These are phyloP conservation scores for Tyto alba DNA, from an alignment of 2,113 vertebrate species.

Conservation along the genomic window DNA sequence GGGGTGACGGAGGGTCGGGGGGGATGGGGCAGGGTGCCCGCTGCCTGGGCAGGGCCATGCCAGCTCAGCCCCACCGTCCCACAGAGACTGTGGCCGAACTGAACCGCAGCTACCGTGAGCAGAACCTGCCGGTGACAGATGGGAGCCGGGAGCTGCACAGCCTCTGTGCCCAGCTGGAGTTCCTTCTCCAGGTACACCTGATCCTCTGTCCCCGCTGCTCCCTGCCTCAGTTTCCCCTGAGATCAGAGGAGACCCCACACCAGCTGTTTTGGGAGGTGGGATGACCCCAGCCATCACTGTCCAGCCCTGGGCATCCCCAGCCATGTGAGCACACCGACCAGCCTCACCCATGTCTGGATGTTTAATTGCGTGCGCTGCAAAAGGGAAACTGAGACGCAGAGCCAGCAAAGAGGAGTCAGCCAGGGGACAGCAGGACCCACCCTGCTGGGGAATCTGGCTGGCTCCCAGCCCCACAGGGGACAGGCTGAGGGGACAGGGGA, in stretches of 20 bases:
- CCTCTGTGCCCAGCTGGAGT: constrained; percentile 74
- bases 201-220: background rate
- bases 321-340: fast-evolving
- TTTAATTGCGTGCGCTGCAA: background rate
- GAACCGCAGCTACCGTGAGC: constrained; percentile 21
- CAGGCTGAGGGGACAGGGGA: background rate
- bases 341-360: fast-evolving
- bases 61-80: background rate
- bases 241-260: background rate
- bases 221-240: background rate
- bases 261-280: fast-evolving
- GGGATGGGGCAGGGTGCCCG: background rate
- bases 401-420: background rate
- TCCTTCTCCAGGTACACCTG: constrained; percentile 69
- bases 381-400: background rate
- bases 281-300: fast-evolving
- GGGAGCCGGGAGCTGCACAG: constrained; percentile 68
- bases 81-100: constrained; percentile 51
- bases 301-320: background rate
- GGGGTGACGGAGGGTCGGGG: background rate
- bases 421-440: fast-evolving
- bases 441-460: background rate
- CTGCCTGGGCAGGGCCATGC: background rate
- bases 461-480: background rate
- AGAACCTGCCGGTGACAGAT: constrained; percentile 55